Percentiles rank a stretch among this genome's conserved stretches.
Conservation (phyloP, 2,888 invertebrate genomes). For the Ophonus ardosiacus region DNA sequence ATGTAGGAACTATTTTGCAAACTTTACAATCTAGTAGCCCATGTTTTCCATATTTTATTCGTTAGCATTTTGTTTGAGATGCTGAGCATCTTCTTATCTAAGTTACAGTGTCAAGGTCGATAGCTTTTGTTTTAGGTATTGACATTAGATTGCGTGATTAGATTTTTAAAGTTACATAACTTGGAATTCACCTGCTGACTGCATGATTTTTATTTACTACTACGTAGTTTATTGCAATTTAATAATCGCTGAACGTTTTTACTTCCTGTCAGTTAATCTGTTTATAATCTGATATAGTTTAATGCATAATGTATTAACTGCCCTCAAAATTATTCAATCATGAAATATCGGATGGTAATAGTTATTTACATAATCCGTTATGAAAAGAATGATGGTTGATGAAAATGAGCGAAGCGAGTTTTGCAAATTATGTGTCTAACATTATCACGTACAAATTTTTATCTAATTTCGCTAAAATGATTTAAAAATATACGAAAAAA, state of each 20-base stretch:
- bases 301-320: neutral
- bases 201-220: conserved; percentile 27
- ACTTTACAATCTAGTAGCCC: too few species aligned
- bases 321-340: too few species aligned
- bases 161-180: neutral
- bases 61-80: neutral
- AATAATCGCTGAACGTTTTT: neutral
- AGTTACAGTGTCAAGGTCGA: conserved; percentile 18
- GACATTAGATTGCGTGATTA: neutral
- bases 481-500: too few species aligned
- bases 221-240: conserved; percentile 2
- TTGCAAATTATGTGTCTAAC: too few species aligned
- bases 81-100: neutral
- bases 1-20: too few species aligned
- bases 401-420: too few species aligned
- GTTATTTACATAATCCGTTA: too few species aligned
- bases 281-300: neutral
- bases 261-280: neutral
- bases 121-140: conserved; percentile 5
- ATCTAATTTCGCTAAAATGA: too few species aligned
- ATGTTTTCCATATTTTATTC: too few species aligned
- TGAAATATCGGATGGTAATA: neutral
- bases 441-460: too few species aligned
- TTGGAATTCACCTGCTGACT: neutral
- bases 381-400: too few species aligned